phyloP scores from a whole-genome alignment of 2,113 vertebrate genomes.

The Gopherus evgoodei region DNA sequence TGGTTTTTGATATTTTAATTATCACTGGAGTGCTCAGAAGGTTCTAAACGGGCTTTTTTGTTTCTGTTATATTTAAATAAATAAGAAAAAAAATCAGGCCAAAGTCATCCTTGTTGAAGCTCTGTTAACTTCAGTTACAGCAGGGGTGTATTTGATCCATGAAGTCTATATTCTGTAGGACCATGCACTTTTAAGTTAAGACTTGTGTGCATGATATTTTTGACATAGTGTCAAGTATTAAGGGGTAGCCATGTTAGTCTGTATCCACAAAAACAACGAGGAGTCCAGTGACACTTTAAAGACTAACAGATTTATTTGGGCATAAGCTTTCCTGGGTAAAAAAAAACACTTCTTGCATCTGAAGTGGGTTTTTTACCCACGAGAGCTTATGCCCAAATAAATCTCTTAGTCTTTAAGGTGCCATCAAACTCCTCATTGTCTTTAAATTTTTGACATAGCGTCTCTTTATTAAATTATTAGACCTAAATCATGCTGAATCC shows the following conservation, averaged over 20 bases:
- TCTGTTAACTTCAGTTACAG: not conserved
- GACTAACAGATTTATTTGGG: too few relatives aligned
- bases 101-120: not conserved
- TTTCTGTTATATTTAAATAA: not conserved
- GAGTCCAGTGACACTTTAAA: too few relatives aligned
- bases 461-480: not conserved
- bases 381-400: too few relatives aligned
- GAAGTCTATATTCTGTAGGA: not conserved
- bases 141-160: not conserved
- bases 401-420: too few relatives aligned
- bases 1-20: slow-evolving; percentile 11
- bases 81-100: not conserved
- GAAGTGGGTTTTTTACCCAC: too few relatives aligned
- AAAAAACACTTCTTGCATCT: too few relatives aligned
- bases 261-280: too few relatives aligned
- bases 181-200: not conserved
- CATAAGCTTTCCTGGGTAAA: too few relatives aligned
- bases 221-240: not conserved
- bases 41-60: not conserved
- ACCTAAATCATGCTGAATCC: not conserved
- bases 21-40: not conserved
- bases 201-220: not conserved
- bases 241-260: too few relatives aligned
- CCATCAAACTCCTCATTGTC: too few relatives aligned
- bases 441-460: not conserved